phyloP scores from a whole-genome alignment of 2,888 invertebrate genomes.

The Epinotia bilunana region DNA sequence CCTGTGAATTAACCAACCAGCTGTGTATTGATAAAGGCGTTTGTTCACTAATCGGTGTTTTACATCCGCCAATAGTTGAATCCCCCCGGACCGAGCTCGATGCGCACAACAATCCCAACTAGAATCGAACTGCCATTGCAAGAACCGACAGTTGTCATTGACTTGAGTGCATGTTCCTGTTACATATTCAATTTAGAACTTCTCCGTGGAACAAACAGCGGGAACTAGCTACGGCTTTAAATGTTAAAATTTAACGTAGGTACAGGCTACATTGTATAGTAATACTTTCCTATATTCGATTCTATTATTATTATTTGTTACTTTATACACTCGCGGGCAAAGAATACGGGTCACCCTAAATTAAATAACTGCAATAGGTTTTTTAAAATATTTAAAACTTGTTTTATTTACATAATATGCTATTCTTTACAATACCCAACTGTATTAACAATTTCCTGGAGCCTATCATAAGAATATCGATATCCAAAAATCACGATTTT shows the following conservation, averaged over 20 bases:
- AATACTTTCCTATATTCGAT: neutral
- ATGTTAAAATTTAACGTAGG: neutral
- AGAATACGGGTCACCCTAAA: too few relatives aligned
- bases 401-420: too few relatives aligned
- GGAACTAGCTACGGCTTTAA: conserved; percentile 9
- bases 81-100: conserved; percentile 19
- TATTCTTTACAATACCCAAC: too few relatives aligned
- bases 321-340: too few relatives aligned
- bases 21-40: conserved; percentile 16
- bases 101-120: conserved; percentile 31
- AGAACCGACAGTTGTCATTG: conserved; percentile 34
- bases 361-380: too few relatives aligned
- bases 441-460: too few relatives aligned
- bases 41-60: conserved; percentile 12
- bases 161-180: conserved; percentile 36
- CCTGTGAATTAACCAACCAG: too few relatives aligned
- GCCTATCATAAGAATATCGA: too few relatives aligned
- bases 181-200: conserved; percentile 34
- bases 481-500: too few relatives aligned
- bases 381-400: too few relatives aligned
- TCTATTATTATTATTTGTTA: neutral
- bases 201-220: conserved; percentile 4
- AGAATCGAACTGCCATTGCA: conserved; percentile 33
- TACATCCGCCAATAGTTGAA: neutral
- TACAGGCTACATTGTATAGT: neutral